These are phyloP conservation scores for Acrocephalus kingi DNA, from an alignment of 2,113 vertebrate species.

Conservation along the genomic window DNA sequence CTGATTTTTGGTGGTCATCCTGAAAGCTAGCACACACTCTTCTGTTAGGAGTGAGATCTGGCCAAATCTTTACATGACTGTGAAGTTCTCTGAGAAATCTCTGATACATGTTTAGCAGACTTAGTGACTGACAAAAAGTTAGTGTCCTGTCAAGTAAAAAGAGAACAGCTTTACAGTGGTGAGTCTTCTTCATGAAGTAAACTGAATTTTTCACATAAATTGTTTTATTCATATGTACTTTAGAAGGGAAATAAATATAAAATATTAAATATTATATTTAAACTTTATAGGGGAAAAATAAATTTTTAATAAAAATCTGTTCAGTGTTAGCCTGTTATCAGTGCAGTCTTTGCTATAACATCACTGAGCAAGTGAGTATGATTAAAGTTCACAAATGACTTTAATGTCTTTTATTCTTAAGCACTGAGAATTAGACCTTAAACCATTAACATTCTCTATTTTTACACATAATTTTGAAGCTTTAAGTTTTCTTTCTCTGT, in stretches of 20 bases:
- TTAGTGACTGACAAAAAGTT: background rate
- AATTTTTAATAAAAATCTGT: background rate
- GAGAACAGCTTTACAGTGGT: background rate
- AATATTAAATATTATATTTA: background rate
- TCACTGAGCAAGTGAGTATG: background rate
- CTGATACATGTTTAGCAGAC: background rate
- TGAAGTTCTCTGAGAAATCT: background rate
- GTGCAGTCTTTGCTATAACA: background rate
- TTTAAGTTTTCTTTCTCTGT: background rate
- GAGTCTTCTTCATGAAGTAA: background rate
- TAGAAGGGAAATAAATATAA: background rate
- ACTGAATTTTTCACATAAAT: background rate
- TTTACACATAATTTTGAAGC: background rate
- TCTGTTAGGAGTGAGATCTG: background rate
- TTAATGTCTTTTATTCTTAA: background rate
- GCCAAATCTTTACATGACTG: accelerated
- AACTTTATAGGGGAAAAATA: background rate
- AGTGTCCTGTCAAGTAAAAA: background rate
- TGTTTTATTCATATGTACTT: background rate
- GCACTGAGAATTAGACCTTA: background rate
- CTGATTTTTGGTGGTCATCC: background rate
- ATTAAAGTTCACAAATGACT: background rate
- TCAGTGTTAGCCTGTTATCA: background rate
- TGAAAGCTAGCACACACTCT: background rate
- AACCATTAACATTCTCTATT: background rate